Evolutionary conservation across 2,113 vertebrate species (phyloP).

Genomic region (Gobius niger): DNA sequence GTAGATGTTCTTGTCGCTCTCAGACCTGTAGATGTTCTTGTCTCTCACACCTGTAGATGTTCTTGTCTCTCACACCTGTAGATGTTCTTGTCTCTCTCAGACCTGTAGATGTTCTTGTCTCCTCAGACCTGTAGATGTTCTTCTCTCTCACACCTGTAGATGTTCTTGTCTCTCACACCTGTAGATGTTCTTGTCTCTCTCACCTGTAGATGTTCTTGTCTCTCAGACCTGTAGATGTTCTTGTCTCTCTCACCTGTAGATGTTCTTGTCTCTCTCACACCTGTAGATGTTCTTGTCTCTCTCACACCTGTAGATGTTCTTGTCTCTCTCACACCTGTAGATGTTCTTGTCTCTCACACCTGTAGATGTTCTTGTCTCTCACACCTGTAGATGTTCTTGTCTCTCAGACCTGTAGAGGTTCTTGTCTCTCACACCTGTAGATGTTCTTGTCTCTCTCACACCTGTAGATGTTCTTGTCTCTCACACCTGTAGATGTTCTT

Average conservation of each 20-base stretch:
- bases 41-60: slow-evolving; percentile 87
- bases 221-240: not conserved
- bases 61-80: too few species aligned
- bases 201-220: slow-evolving; percentile 84
- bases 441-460: too few species aligned
- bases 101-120: not conserved
- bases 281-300: slow-evolving; percentile 81
- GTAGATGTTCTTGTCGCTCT: slow-evolving; percentile 77
- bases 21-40: not conserved
- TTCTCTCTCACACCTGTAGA: too few species aligned
- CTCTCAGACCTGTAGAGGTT: slow-evolving; percentile 86
- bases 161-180: not conserved
- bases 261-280: too few species aligned
- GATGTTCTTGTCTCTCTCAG: too few species aligned
- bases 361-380: too few species aligned
- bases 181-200: not conserved
- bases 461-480: not conserved
- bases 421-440: too few species aligned
- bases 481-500: slow-evolving; percentile 92
- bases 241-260: too few species aligned
- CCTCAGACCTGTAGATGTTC: slow-evolving; percentile 89
- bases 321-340: slow-evolving; percentile 82
- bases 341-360: too few species aligned
- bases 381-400: not conserved
- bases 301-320: not conserved